phyloP scores from a whole-genome alignment of 2,888 invertebrate species.

The Gerris lacustris region DNA sequence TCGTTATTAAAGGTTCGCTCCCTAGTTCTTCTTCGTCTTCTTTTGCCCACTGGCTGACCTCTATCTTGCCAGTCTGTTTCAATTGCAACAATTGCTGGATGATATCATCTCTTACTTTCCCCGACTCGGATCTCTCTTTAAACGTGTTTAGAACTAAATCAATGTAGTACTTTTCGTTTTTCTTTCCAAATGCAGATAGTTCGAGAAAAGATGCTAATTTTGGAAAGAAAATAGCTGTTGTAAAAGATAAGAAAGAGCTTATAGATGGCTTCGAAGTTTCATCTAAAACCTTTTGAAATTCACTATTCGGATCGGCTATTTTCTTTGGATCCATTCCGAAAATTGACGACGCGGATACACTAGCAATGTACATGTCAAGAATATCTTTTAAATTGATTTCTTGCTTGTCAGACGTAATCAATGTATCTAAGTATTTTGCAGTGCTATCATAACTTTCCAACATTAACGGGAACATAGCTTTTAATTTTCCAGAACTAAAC shows the following conservation, averaged over 20 bases:
- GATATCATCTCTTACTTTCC: background rate
- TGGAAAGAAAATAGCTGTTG: background rate
- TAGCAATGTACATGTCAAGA: background rate
- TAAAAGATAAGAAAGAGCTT: background rate
- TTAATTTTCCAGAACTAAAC: slow-evolving; percentile 2
- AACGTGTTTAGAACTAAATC: background rate
- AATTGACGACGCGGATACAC: background rate
- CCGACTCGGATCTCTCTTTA: background rate
- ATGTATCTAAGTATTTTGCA: background rate
- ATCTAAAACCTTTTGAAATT: background rate
- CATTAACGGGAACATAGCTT: background rate
- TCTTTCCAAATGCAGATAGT: background rate
- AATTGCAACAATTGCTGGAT: background rate
- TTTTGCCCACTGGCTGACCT: background rate
- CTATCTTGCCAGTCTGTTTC: background rate
- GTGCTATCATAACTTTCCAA: background rate
- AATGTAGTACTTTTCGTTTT: background rate
- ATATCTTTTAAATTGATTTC: background rate
- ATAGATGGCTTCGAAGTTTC: background rate
- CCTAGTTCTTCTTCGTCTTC: background rate
- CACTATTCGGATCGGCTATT: background rate
- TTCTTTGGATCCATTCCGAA: background rate
- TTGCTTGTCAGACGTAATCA: background rate
- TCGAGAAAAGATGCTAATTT: background rate
- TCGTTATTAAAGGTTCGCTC: background rate